These are phyloP conservation scores for Diarsia rubi DNA, from an alignment of 2,888 invertebrate genomes.

Conservation along the genomic window DNA sequence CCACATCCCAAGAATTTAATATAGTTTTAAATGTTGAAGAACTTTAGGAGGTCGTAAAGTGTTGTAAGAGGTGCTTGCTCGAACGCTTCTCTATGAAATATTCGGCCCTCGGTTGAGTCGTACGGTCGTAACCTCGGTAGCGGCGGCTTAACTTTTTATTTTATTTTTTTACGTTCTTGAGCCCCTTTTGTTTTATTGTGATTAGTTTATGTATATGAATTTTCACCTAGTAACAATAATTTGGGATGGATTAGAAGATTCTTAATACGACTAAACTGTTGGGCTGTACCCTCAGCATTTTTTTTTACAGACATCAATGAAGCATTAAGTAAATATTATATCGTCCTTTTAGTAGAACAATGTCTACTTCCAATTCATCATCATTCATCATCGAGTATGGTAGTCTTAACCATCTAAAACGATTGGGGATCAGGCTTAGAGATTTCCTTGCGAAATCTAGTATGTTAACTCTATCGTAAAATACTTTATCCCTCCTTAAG, in stretches of 20 bases:
- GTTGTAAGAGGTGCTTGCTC: constrained; percentile 25
- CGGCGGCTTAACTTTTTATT: constrained; percentile 27
- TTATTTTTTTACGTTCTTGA: constrained; percentile 38
- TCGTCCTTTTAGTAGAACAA: neutral
- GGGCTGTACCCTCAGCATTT: no score
- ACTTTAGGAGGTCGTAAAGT: constrained; percentile 57
- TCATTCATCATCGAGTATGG: neutral
- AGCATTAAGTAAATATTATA: neutral
- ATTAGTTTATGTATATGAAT: constrained; percentile 35
- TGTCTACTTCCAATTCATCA: neutral
- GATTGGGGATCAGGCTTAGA: no score
- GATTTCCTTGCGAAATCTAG: neutral
- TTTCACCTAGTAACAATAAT: neutral
- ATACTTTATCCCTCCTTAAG: neutral
- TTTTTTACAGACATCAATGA: neutral
- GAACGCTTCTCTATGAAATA: constrained; percentile 36
- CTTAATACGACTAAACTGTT: neutral
- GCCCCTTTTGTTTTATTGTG: constrained; percentile 45
- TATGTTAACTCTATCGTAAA: neutral
- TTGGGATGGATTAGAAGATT: neutral
- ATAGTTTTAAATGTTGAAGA: constrained; percentile 57
- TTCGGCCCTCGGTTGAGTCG: constrained; percentile 17
- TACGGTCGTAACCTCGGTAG: constrained; percentile 47
- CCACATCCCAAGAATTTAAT: constrained; percentile 48
- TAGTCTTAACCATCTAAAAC: neutral